Percentiles rank a stretch among this genome's conserved stretches.
Evolutionary conservation across 2,797 vertebrate genomes (phyloP).

Genomic region (Poeciliopsis gracilis): DNA sequence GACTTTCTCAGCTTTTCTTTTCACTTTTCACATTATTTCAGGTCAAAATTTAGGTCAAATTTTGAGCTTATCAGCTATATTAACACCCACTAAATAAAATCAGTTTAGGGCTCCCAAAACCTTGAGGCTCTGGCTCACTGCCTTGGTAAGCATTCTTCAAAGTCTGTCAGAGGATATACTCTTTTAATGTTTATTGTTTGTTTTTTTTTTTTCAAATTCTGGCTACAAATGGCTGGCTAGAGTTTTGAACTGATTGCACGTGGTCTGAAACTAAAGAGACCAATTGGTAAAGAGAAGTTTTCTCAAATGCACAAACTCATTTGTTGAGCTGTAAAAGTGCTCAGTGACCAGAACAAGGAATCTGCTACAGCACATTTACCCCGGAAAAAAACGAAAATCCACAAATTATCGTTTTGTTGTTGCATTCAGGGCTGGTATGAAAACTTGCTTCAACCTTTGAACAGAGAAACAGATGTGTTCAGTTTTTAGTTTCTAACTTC

Average conservation of each 20-base stretch:
- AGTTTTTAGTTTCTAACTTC: background rate
- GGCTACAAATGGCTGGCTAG: background rate
- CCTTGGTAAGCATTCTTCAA: background rate
- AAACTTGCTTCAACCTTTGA: background rate
- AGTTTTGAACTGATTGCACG: background rate
- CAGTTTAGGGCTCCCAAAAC: background rate
- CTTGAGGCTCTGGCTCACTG: background rate
- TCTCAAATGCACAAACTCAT: background rate
- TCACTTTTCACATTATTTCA: background rate
- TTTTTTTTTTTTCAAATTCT: background rate
- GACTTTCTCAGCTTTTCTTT: background rate
- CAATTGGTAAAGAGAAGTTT: background rate
- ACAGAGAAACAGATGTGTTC: background rate
- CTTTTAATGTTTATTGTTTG: background rate
- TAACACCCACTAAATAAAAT: background rate
- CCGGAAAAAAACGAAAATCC: background rate
- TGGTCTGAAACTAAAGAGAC: background rate
- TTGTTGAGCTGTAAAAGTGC: background rate
- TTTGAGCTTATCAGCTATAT: background rate
- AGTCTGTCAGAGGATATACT: background rate
- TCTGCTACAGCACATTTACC: background rate
- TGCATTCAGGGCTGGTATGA: background rate
- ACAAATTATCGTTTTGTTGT: background rate
- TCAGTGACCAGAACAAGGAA: background rate
- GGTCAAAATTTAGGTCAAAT: background rate